Percentiles rank a stretch among this genome's conserved stretches.
phyloP scores from a whole-genome alignment of 1,140 invertebrate species.

The Asobara japonica region DNA sequence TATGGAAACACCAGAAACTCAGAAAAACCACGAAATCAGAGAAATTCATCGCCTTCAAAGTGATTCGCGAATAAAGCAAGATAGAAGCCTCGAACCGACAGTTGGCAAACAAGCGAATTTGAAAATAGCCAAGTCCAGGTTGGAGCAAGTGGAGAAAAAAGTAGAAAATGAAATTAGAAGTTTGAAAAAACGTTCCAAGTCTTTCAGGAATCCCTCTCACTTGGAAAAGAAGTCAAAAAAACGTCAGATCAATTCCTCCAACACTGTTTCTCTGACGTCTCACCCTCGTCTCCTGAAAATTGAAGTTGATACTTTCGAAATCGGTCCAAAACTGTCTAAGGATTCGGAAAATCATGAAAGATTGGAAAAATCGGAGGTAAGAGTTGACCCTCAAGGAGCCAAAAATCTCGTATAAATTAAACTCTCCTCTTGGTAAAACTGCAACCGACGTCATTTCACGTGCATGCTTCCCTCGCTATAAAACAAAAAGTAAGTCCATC shows the following conservation, averaged over 20 bases:
- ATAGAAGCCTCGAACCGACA: background rate
- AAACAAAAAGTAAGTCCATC: too few species aligned
- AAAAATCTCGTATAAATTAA: background rate
- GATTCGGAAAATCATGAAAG: background rate
- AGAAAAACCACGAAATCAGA: background rate
- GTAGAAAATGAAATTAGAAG: slow-evolving; percentile 23
- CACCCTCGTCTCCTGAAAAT: slow-evolving; percentile 25
- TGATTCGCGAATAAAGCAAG: background rate
- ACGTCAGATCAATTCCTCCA: background rate
- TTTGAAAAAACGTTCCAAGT: slow-evolving; percentile 14
- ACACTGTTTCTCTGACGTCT: background rate
- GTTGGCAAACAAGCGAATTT: background rate
- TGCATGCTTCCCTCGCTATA: too few species aligned
- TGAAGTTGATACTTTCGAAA: slow-evolving; percentile 24
- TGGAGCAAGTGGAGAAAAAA: slow-evolving; percentile 14
- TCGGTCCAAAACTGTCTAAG: background rate
- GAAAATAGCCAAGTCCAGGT: slow-evolving; percentile 7
- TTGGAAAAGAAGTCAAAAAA: background rate
- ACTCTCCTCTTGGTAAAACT: too few species aligned
- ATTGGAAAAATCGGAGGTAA: background rate
- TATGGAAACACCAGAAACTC: background rate
- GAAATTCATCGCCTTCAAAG: background rate
- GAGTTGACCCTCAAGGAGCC: background rate
- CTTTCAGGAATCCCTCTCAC: background rate
- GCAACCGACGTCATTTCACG: too few species aligned